Evolutionary conservation across 1,140 invertebrate genomes (phyloP), one percentile per base, ranked within the genome.

Genomic region (Cyphomyrmex costatus): DNA sequence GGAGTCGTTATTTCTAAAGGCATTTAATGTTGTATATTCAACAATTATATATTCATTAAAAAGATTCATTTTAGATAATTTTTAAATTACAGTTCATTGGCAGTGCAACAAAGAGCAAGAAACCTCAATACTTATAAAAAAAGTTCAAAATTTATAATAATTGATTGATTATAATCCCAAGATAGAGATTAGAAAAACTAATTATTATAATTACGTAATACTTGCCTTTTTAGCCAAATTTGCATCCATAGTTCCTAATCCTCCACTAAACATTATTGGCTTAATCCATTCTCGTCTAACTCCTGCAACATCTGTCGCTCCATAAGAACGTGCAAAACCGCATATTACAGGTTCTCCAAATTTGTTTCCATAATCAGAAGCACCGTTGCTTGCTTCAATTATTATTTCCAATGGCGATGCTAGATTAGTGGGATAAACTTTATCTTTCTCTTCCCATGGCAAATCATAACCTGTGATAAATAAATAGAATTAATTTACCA

Each of bases 321-420:
- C 99, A 95, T 98, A 99, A 0, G 98, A 98, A 77, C 99, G 96
- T 0, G 97, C 97, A 94, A 99, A 99, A 33, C 99, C 99, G 91
- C 96, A 95, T 77, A 99, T 96, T 2, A 99, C 96, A 3, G 99
- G 99, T 94, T 99, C 99, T 1, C 99, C 99, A 96, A 99, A 99
- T 95, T 99, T 99, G 93, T 99, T 99, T 6, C 99, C 99, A 95
- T 99, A 99, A 95, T 99, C 99, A 0, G 98, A 99, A 16, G 99
- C 99, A 12, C 99, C 99, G 95, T 99, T 99, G 94, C 98, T 99
- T 0, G 99, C 99, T 95, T 99, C 98, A 49, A 99, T 97, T 51
- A 98, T 96, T 77, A 99, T 97, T 93, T 98, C 97, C 8, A 98
- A 95, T 0, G 99, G 98, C 2, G 96, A 95, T 10, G 99, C 99